phyloP scores from a whole-genome alignment of 92 coral and sea anemone genomes.

The Epizoanthus illoricatus region DNA sequence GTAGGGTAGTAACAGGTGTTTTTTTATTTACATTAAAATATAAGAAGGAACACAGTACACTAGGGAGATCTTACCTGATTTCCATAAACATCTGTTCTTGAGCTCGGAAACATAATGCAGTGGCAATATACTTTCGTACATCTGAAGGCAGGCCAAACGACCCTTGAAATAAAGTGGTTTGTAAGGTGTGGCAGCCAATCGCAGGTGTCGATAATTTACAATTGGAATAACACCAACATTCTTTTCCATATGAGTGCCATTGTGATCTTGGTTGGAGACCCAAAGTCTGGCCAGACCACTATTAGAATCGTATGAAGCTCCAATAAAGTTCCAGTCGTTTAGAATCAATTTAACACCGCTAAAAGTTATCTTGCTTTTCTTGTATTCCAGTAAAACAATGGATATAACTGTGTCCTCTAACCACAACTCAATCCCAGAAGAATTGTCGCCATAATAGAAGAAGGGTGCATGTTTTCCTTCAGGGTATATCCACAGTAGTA shows the following conservation, averaged over 20 bases:
- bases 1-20: no score
- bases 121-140: neutral
- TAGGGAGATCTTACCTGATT: neutral
- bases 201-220: neutral
- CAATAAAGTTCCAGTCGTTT: neutral
- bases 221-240: neutral
- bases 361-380: neutral
- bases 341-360: neutral
- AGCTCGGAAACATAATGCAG: neutral
- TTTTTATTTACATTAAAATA: no score
- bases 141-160: conserved; percentile 11
- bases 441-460: neutral
- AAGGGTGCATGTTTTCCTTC: neutral
- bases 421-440: conserved; percentile 15
- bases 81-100: neutral
- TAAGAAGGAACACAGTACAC: no score
- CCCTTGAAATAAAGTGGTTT: neutral
- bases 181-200: neutral
- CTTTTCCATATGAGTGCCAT: neutral
- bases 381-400: neutral
- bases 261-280: neutral
- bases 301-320: neutral
- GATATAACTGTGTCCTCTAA: neutral
- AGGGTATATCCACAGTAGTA: conserved; percentile 8
- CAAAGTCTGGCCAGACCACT: conserved; percentile 4